Conservation (phyloP, 64 coral and sea anemone genomes). For the Stylophora pistillata region DNA sequence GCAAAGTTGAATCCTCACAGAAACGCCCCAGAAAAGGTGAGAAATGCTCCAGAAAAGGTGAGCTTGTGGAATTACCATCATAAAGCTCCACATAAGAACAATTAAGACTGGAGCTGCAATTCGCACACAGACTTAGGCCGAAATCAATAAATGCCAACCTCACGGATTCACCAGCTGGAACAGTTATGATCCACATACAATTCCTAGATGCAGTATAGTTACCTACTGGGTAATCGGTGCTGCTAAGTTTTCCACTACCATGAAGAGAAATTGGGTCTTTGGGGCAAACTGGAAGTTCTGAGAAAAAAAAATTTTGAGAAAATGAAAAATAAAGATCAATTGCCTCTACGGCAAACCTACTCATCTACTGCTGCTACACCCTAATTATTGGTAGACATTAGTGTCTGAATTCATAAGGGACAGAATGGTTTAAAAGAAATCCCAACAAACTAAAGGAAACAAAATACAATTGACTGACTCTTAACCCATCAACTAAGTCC, state of each 20-base stretch:
- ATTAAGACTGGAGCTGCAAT: not conserved
- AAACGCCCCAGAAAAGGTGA: not conserved
- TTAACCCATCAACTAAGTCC: too few species aligned
- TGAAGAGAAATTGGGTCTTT: not conserved
- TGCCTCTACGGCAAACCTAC: too few species aligned
- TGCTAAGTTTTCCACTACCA: not conserved
- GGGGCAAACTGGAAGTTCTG: not conserved
- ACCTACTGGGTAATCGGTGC: not conserved
- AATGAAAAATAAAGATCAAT: too few species aligned
- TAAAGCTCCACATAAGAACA: constrained; percentile 1
- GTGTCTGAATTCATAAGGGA: too few species aligned
- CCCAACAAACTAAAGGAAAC: too few species aligned
- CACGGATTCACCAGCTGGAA: not conserved
- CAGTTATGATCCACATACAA: constrained; percentile 6
- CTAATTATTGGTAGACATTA: too few species aligned
- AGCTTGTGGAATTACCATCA: not conserved
- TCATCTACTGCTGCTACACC: too few species aligned
- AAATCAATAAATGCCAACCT: not conserved
- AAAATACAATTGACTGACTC: too few species aligned
- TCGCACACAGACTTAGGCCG: not conserved
- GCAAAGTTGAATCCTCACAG: not conserved
- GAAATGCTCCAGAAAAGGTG: not conserved
- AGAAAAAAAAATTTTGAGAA: too few species aligned
- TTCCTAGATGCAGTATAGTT: not conserved
- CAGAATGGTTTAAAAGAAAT: too few species aligned